Conservation (phyloP, 2,113 vertebrate species). For the Chloropsis cyanopogon region DNA sequence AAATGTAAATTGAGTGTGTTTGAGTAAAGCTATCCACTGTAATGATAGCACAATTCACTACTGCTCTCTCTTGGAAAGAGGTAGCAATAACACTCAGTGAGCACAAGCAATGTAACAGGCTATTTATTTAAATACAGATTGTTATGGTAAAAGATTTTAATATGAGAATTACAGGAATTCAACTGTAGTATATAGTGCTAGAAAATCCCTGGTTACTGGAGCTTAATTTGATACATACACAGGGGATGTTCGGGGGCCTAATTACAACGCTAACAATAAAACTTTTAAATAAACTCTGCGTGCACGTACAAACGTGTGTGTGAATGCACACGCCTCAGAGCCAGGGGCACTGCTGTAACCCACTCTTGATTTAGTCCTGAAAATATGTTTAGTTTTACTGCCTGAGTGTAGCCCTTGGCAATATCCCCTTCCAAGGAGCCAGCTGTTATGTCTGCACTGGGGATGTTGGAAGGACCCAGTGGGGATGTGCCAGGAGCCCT, state of each 20-base stretch:
- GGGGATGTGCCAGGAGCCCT: neutral
- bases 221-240: slow-evolving; percentile 17
- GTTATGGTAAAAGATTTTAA: slow-evolving; percentile 28
- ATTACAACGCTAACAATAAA: slow-evolving; percentile 15
- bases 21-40: slow-evolving; percentile 43
- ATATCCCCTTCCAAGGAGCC: neutral
- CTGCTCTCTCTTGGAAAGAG: slow-evolving; percentile 81
- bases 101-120: neutral
- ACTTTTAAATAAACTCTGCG: neutral
- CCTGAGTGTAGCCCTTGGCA: neutral
- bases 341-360: neutral
- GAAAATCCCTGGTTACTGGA: slow-evolving; percentile 17
- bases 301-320: neutral
- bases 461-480: neutral
- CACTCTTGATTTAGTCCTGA: slow-evolving; percentile 11
- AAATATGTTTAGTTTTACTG: neutral
- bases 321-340: neutral
- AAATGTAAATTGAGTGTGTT: slow-evolving; percentile 69
- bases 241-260: neutral
- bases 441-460: neutral
- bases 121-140: slow-evolving; percentile 1
- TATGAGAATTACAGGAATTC: slow-evolving; percentile 23
- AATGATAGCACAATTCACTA: slow-evolving; percentile 73
- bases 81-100: slow-evolving; percentile 62
- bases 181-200: neutral